Evolutionary conservation across 2,113 vertebrate genomes (phyloP), one percentile per base, ranked within the genome.

Genomic region (Prietella phreatophila): DNA sequence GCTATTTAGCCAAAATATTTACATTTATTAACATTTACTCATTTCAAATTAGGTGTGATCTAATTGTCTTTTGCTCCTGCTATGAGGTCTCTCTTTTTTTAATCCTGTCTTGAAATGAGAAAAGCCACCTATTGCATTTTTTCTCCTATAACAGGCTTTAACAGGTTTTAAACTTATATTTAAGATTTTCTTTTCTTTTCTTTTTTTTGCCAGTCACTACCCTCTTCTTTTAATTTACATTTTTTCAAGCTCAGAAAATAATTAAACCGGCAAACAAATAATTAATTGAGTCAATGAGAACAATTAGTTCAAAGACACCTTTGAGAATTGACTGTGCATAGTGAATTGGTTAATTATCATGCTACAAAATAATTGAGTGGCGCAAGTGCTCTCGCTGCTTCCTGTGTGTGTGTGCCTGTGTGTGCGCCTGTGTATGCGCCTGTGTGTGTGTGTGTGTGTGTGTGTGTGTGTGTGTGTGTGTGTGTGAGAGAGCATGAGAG

Each of bases 211-310:
- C 83, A 73, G 92, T 94, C 92, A 92, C 93, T 95, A 93, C 92
- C 65, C 84, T 85, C 55, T 75, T 91, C 65, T 89, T 22, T 91
- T 89, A 88, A 90, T 89, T 90, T 89, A 81, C 90, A 65, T 88
- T 95, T 96, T 96, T 95, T 95, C 93, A 89, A 94, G 93, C 95
- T 95, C 92, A 86, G 91, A 94, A 93, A 94, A 95, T 95, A 94
- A 95, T 96, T 96, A 94, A 95, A 96, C 94, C 93, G 91, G 94
- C 93, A 95, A 96, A 96, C 95, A 96, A 96, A 96, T 96, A 95
- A 96, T 96, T 96, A 95, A 95, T 95, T 93, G 94, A 95, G 95
- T 96, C 95, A 96, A 95, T 95, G 94, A 94, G 94, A 95, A 96
- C 95, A 95, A 96, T 96, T 96, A 95, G 92, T 94, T 95, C 93